Evolutionary conservation across 1,140 invertebrate genomes (phyloP), one percentile per base, ranked within the genome.

Genomic region (Rhyzopertha dominica): DNA sequence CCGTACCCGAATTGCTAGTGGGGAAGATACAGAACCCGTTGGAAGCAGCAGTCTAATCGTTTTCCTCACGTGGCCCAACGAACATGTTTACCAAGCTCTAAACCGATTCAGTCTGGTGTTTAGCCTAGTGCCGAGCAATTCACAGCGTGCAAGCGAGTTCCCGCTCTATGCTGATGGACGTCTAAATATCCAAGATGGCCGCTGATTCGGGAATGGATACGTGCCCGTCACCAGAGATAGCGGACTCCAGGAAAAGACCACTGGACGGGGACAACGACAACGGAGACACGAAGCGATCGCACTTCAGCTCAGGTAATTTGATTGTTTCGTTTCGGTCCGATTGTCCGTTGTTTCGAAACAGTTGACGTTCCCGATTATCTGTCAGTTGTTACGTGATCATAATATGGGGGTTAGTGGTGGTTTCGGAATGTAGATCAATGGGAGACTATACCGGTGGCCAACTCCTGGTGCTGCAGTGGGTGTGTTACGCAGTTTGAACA

Each of bases 251-350:
- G 72, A 90, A 90, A 78, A 79, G 87, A 67, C 87, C 87, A 47
- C 77, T 89, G 60, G 87, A 90, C 72, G 81, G 81, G 56, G 87
- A 90, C 71, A 78, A 78, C 56, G 87, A 90, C 70, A 87, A 87
- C 76, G 86, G 85, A 56, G 81, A 86, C 58, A 85, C 85, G 51
- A 90, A 91, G 74, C 80, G 86, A 69, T 90, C 87, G 49, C 87
- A 90, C 72, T 89, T 87, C 71, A 87, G 84, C 66, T 81, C 83
- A 81, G 87, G 87, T 91, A 74, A 76, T 19, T n/a, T n/a, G n/a
- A n/a, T n/a, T n/a, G n/a, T n/a, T n/a, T n/a, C n/a, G n/a, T n/a
- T n/a, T n/a, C n/a, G n/a, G n/a, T n/a, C n/a, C n/a, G n/a, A n/a
- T n/a, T n/a, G n/a, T n/a, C n/a, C n/a, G n/a, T n/a, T n/a, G n/a